A percentile compares a stretch with the other conserved stretches of the same genome.
These are phyloP conservation scores for Petrolisthes manimaculis DNA, from an alignment of 2,888 invertebrate species.

Conservation along the genomic window DNA sequence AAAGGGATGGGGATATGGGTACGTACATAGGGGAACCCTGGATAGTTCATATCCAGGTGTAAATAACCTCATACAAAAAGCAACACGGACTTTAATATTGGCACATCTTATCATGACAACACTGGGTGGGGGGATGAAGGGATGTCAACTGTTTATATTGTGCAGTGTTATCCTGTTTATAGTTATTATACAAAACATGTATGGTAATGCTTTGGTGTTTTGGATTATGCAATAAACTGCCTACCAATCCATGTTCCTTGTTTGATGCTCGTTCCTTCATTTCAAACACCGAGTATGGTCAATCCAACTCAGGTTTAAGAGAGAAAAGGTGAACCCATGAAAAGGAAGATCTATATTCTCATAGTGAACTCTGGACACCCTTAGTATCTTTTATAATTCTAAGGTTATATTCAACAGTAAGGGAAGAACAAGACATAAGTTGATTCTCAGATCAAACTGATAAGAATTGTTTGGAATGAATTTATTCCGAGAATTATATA, in stretches of 20 bases:
- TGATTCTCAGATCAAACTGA: too few species aligned
- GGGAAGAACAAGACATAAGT: too few species aligned
- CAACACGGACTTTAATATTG: constrained; percentile 2
- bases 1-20: background rate
- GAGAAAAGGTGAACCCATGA: too few species aligned
- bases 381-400: too few species aligned
- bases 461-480: too few species aligned
- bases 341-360: too few species aligned
- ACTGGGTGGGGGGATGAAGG: background rate
- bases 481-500: too few species aligned
- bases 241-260: background rate
- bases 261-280: background rate
- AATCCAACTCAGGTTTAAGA: too few species aligned
- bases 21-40: background rate
- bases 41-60: background rate
- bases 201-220: constrained; percentile 32
- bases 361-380: too few species aligned
- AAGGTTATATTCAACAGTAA: too few species aligned
- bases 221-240: constrained; percentile 40
- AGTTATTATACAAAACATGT: constrained; percentile 18
- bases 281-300: too few species aligned
- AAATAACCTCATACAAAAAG: constrained; percentile 2
- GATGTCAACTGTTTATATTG: constrained; percentile 27
- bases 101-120: background rate
- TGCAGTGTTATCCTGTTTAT: constrained; percentile 32